Evolutionary conservation across 2,888 invertebrate genomes (phyloP).

Genomic region (Lapara coniferarum): DNA sequence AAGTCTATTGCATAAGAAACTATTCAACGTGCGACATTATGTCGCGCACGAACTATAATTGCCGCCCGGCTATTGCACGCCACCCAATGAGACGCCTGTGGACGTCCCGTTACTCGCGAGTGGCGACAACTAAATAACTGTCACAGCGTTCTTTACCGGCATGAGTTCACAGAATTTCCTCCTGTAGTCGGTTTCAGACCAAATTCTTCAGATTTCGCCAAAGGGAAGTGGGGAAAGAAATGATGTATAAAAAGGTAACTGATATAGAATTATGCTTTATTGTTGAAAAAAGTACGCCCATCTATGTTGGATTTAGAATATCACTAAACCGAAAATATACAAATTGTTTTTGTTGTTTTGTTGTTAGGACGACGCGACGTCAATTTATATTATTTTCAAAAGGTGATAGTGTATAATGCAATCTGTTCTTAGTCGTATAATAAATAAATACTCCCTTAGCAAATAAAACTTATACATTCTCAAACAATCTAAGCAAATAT

Average conservation of each 20-base stretch:
- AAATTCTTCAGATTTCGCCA: not conserved
- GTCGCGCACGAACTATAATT: conserved; percentile 7
- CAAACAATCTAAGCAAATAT: not conserved
- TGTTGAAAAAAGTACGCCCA: not conserved
- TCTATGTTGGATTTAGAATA: too few relatives aligned
- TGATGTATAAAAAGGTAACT: not conserved
- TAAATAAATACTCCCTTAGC: not conserved
- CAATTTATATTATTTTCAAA: too few relatives aligned
- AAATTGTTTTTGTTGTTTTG: too few relatives aligned
- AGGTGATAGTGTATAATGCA: too few relatives aligned
- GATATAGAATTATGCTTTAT: not conserved
- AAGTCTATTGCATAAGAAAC: not conserved
- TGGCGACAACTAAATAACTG: conserved; percentile 17
- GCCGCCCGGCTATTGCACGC: conserved; percentile 5
- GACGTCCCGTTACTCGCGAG: conserved; percentile 5
- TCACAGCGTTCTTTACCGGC: conserved; percentile 8
- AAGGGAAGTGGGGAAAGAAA: not conserved
- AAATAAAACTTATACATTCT: not conserved
- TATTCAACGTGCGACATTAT: not conserved
- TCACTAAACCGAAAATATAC: too few relatives aligned
- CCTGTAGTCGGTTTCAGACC: not conserved
- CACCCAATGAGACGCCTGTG: conserved; percentile 14
- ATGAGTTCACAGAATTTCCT: not conserved
- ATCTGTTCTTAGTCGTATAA: not conserved
- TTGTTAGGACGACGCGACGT: too few relatives aligned